Conservation (phyloP, 2,113 vertebrate species). For the Dunckerocampus dactyliophorus region DNA sequence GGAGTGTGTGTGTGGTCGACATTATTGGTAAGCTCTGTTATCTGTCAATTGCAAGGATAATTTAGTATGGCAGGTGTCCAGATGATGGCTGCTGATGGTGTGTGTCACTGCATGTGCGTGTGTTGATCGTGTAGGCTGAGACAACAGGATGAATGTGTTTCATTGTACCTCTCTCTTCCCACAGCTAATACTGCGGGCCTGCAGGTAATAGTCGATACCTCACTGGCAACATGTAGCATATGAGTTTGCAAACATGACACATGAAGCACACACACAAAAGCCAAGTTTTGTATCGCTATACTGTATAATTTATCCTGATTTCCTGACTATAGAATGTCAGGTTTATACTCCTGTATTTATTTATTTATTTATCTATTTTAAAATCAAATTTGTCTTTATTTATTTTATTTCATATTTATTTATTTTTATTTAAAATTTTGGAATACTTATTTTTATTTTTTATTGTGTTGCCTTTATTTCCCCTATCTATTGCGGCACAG, state of each 20-base stretch:
- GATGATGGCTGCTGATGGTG: conserved; percentile 34
- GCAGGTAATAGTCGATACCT: conserved; percentile 30
- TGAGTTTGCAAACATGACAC: conserved; percentile 2
- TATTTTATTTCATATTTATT: too few relatives aligned
- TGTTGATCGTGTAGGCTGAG: conserved; percentile 14
- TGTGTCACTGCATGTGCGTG: conserved; percentile 11
- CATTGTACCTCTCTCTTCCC: conserved; percentile 40
- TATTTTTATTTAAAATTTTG: too few relatives aligned
- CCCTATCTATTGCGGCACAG: too few relatives aligned
- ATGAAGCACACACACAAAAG: not conserved
- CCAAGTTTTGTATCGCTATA: too few relatives aligned
- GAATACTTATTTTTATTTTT: too few relatives aligned
- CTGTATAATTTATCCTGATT: too few relatives aligned
- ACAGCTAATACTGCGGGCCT: conserved; percentile 16
- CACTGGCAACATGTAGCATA: conserved; percentile 14
- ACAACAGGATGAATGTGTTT: conserved; percentile 39
- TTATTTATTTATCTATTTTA: too few relatives aligned
- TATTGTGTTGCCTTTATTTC: too few relatives aligned
- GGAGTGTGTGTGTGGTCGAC: conserved; percentile 17
- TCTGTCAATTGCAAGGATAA: conserved; percentile 45
- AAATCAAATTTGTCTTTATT: too few relatives aligned
- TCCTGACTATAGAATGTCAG: too few relatives aligned
- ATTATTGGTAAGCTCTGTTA: conserved; percentile 49
- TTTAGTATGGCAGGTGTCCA: conserved; percentile 52
- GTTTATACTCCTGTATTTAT: too few relatives aligned